A percentile compares a stretch with the other conserved stretches of the same genome.
phyloP scores from a whole-genome alignment of 2,797 vertebrate genomes.

The Micropoecilia bifurca region DNA sequence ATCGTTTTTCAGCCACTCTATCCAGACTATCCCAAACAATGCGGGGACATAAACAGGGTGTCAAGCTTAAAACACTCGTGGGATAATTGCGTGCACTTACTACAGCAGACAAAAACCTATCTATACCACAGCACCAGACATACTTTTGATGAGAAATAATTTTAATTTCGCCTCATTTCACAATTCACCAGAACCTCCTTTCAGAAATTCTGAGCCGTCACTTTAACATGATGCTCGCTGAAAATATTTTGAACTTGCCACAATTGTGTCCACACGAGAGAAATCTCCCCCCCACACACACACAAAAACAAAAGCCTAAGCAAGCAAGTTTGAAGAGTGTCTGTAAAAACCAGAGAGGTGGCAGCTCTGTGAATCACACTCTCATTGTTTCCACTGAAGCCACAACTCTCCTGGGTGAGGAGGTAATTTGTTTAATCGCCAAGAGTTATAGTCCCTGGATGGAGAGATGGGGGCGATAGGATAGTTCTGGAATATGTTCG shows the following conservation, averaged over 20 bases:
- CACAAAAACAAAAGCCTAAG: conserved; percentile 28
- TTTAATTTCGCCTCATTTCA: neutral
- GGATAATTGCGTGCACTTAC: neutral
- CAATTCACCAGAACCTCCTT: neutral
- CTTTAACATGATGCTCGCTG: conserved; percentile 67
- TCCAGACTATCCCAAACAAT: neutral
- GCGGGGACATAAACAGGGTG: neutral
- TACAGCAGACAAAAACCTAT: neutral
- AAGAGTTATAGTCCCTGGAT: conserved; percentile 67
- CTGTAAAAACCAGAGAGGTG: conserved; percentile 58
- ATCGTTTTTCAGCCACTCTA: neutral
- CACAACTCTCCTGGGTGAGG: conserved; percentile 62
- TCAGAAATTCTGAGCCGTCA: neutral
- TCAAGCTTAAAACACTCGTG: neutral
- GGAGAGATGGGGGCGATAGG: conserved; percentile 56
- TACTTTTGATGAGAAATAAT: neutral
- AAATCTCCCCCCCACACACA: neutral
- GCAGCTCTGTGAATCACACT: conserved; percentile 61
- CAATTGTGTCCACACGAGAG: conserved; percentile 19
- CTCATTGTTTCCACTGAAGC: conserved; percentile 73
- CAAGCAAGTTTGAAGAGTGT: conserved; percentile 64
- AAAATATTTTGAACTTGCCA: conserved; percentile 53
- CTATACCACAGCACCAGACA: neutral
- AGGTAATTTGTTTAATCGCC: conserved; percentile 79
- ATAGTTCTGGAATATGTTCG: conserved; percentile 46